phyloP scores from a whole-genome alignment of 1,140 invertebrate species.

The Saccostrea cuccullata region DNA sequence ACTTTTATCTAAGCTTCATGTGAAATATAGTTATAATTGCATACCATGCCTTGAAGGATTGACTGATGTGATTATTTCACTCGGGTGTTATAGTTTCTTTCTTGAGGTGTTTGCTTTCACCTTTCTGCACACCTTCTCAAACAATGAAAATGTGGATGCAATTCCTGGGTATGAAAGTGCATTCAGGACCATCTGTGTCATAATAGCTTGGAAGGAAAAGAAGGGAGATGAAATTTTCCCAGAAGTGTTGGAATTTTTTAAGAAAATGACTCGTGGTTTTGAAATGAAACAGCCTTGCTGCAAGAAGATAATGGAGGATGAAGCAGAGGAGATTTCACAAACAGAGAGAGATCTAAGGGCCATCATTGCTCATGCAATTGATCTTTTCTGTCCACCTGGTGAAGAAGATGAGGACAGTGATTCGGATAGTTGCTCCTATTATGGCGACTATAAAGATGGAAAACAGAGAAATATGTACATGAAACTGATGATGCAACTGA shows the following conservation, averaged over 20 bases:
- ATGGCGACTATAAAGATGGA: conserved; percentile 10
- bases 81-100: background rate
- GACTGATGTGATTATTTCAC: background rate
- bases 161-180: background rate
- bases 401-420: background rate
- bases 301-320: background rate
- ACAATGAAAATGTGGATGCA: conserved; percentile 7
- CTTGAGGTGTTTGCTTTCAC: background rate
- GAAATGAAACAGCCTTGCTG: background rate
- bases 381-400: background rate
- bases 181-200: background rate
- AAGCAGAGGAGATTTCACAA: background rate
- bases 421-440: background rate
- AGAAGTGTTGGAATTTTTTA: conserved; percentile 2
- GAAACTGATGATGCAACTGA: background rate
- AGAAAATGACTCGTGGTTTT: background rate
- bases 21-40: background rate
- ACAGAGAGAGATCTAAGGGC: background rate
- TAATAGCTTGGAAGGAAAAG: background rate
- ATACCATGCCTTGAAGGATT: background rate
- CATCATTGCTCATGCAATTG: background rate
- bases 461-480: background rate
- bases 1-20: background rate
- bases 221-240: conserved; percentile 17
- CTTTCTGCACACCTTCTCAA: background rate